Evolutionary conservation across 2,113 vertebrate genomes (phyloP).

Genomic region (Camelus bactrianus): DNA sequence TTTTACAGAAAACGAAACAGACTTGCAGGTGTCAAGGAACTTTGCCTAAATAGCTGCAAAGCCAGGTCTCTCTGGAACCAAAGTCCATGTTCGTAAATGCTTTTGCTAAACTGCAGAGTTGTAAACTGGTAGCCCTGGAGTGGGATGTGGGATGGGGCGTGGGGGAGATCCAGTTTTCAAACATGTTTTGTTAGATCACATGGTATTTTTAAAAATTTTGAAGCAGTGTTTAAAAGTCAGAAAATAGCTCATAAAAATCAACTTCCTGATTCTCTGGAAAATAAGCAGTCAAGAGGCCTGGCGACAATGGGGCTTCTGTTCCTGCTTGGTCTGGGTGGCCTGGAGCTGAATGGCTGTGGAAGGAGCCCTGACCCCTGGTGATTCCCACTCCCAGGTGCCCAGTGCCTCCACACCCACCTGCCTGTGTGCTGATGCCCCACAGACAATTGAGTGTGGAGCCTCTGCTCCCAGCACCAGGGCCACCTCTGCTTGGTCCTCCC

Average conservation of each 20-base stretch:
- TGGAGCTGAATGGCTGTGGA: not conserved
- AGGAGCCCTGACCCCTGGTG: not conserved
- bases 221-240: slow-evolving; percentile 43
- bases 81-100: not conserved
- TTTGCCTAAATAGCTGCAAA: not conserved
- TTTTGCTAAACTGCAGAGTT: not conserved
- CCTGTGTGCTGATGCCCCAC: not conserved
- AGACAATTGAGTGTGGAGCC: not conserved
- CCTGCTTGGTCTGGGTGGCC: not conserved
- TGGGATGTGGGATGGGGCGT: no score
- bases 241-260: not conserved
- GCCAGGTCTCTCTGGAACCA: not conserved
- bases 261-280: not conserved
- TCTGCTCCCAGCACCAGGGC: no score
- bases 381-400: fast-evolving
- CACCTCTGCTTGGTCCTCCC: not conserved
- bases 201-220: not conserved
- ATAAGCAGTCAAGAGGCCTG: not conserved
- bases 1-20: not conserved
- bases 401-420: no score
- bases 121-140: not conserved
- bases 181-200: not conserved
- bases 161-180: not conserved
- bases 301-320: not conserved
- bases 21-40: not conserved